Evolutionary conservation across 2,797 vertebrate genomes (phyloP).

Genomic region (Sitta carolinensis): DNA sequence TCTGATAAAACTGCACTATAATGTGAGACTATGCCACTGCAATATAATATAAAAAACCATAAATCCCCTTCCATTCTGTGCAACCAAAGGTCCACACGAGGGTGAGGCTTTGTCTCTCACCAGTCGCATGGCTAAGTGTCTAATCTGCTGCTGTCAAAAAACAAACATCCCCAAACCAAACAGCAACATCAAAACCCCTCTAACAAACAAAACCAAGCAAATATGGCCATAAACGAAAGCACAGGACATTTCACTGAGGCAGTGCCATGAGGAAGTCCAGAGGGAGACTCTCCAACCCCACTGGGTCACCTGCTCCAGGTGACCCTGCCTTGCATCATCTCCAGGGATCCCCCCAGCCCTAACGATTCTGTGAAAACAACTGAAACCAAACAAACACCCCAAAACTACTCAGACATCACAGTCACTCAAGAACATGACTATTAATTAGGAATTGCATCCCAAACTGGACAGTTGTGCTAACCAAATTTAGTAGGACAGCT

Average conservation of each 20-base stretch:
- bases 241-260: accelerated
- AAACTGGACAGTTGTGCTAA: not conserved
- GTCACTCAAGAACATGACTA: not conserved
- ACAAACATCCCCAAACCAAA: not conserved
- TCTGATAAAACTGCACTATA: not conserved
- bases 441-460: not conserved
- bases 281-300: not conserved
- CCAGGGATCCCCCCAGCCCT: not conserved
- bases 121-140: not conserved
- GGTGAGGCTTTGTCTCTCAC: not conserved
- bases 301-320: not conserved
- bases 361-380: not conserved
- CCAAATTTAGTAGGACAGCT: not conserved
- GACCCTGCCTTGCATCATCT: not conserved
- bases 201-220: not conserved
- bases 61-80: not conserved
- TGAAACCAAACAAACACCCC: accelerated
- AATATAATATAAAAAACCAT: not conserved
- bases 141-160: not conserved
- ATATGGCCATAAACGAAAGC: not conserved
- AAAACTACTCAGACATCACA: not conserved
- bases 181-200: not conserved
- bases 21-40: not conserved
- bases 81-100: not conserved
- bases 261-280: not conserved